These are phyloP conservation scores for Callorhinus ursinus DNA, from an alignment of 2,113 vertebrate species.

Conservation along the genomic window DNA sequence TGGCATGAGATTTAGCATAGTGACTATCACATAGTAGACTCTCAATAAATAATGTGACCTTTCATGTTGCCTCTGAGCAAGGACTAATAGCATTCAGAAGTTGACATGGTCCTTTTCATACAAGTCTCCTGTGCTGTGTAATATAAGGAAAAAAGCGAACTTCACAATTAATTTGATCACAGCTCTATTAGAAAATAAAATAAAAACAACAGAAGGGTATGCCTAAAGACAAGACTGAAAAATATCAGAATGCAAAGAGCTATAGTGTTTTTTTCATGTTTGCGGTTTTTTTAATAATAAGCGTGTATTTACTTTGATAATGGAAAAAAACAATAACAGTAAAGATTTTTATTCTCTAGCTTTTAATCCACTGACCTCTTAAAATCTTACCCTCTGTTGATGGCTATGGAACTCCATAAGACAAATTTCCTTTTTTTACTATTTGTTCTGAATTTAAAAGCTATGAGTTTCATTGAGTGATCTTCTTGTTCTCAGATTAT, in stretches of 20 bases:
- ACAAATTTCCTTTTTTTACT: constrained; percentile 64
- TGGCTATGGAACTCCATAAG: not conserved
- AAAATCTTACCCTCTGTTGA: constrained; percentile 7
- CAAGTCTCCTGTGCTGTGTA: not conserved
- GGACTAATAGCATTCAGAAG: constrained; percentile 33
- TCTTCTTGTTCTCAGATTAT: constrained; percentile 65
- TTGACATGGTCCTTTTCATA: constrained; percentile 33
- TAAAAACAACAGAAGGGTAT: not conserved
- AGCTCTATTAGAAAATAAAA: constrained; percentile 54
- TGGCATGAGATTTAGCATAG: constrained; percentile 5
- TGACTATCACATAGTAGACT: not conserved
- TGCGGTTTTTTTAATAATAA: constrained; percentile 25
- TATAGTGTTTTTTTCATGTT: constrained; percentile 41
- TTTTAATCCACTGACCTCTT: constrained; percentile 61
- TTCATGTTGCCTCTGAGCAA: constrained; percentile 44
- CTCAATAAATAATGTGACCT: constrained; percentile 49
- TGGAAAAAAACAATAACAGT: constrained; percentile 39
- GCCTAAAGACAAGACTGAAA: constrained; percentile 7
- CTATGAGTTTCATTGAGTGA: constrained; percentile 41
- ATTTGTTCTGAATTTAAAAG: constrained; percentile 70
- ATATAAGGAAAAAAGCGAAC: constrained; percentile 19
- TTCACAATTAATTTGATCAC: constrained; percentile 35
- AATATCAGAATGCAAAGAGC: constrained; percentile 14
- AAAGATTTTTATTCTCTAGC: constrained; percentile 37
- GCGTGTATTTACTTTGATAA: constrained; percentile 27